Percentiles rank a stretch among this genome's conserved stretches.
These are phyloP conservation scores for Agrilus cyanescens DNA, from an alignment of 2,888 invertebrate species.

Conservation along the genomic window DNA sequence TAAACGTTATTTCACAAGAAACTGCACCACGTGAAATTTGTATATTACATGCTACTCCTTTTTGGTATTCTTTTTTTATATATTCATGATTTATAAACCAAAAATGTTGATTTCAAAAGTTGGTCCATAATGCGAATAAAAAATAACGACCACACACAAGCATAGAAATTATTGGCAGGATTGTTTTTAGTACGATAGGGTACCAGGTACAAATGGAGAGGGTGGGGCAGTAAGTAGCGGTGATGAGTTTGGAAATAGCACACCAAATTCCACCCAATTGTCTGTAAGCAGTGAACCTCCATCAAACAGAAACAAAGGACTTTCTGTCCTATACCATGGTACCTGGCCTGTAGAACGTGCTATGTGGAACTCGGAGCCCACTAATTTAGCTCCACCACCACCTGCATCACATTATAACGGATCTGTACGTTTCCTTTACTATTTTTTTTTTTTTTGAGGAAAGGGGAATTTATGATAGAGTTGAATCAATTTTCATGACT, in stretches of 20 bases:
- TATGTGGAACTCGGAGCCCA: conserved; percentile 34
- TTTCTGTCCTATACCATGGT: conserved; percentile 44
- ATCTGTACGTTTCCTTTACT: conserved; percentile 9
- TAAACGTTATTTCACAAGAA: no score
- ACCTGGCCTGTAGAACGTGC: conserved; percentile 48
- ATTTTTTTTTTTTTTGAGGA: background rate
- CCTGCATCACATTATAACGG: conserved; percentile 10
- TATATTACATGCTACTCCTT: no score
- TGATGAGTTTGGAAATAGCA: conserved; percentile 25
- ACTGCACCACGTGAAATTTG: no score
- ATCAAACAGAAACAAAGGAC: conserved; percentile 20
- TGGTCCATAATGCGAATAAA: no score
- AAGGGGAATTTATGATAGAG: background rate
- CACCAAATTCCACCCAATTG: conserved; percentile 23
- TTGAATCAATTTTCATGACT: background rate
- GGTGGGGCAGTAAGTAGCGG: conserved; percentile 22
- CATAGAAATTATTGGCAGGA: background rate
- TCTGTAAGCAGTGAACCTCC: conserved; percentile 32
- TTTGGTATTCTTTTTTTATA: no score
- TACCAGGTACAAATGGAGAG: conserved; percentile 6
- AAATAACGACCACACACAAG: no score
- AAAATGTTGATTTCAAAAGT: no score
- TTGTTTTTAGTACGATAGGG: conserved; percentile 11
- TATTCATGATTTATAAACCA: no score
- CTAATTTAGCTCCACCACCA: conserved; percentile 16